These are phyloP conservation scores for Temnothorax rugatulus DNA, from an alignment of 2,888 invertebrate species.

Conservation along the genomic window DNA sequence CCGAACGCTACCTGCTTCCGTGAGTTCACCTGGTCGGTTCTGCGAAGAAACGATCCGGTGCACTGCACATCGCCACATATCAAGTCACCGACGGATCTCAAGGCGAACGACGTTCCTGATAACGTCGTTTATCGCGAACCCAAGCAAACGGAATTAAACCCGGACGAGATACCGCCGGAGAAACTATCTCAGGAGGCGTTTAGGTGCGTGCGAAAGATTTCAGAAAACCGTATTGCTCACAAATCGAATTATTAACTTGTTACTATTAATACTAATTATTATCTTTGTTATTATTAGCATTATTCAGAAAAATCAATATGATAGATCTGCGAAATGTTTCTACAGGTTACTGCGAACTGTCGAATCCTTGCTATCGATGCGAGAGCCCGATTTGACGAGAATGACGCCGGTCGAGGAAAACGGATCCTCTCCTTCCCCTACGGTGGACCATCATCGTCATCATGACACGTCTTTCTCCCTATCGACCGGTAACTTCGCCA, in stretches of 20 bases:
- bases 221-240: background rate
- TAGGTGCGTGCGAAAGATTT: conserved; percentile 77
- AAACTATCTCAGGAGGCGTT: conserved; percentile 90
- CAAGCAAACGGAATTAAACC: conserved; percentile 83
- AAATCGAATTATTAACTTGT: background rate
- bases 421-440: conserved; percentile 72
- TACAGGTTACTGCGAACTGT: conserved; percentile 89
- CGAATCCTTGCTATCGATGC: conserved; percentile 89
- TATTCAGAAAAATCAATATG: background rate
- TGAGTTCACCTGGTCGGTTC: conserved; percentile 88
- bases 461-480: conserved; percentile 63
- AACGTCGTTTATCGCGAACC: conserved; percentile 84
- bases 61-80: conserved; percentile 76
- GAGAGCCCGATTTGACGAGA: conserved; percentile 88
- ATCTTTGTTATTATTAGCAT: background rate
- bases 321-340: conserved; percentile 16
- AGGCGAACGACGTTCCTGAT: conserved; percentile 68
- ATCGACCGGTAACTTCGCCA: conserved; percentile 71
- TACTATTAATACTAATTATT: background rate
- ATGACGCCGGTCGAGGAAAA: conserved; percentile 72
- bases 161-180: conserved; percentile 88
- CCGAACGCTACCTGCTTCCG: conserved; percentile 84
- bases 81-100: conserved; percentile 75
- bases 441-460: conserved; percentile 55
- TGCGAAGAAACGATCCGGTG: conserved; percentile 80